Percentiles rank a stretch among this genome's conserved stretches.
These are phyloP conservation scores for Hydriomena furcata DNA, from an alignment of 2,888 invertebrate genomes.

Conservation along the genomic window DNA sequence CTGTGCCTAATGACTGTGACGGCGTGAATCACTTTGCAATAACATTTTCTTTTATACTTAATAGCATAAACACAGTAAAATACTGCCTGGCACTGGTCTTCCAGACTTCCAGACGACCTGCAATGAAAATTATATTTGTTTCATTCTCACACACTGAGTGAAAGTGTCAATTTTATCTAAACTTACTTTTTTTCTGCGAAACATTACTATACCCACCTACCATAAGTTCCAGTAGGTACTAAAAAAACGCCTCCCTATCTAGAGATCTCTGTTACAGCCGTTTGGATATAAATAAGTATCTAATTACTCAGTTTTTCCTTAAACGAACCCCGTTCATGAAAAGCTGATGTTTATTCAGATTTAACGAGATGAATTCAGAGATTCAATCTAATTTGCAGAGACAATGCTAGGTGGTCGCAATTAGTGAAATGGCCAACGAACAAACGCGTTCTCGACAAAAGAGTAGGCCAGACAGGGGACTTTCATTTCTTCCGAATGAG, in stretches of 20 bases:
- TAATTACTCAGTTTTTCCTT: slow-evolving; percentile 9
- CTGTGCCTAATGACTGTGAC: no score
- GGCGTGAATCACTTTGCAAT: no score
- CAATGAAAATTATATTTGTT: no score
- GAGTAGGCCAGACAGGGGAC: slow-evolving; percentile 65
- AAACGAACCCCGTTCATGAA: slow-evolving; percentile 25
- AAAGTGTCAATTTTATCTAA: no score
- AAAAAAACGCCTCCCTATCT: no score
- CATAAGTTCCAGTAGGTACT: no score
- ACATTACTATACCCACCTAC: no score
- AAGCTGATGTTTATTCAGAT: slow-evolving; percentile 50
- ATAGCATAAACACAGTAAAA: no score
- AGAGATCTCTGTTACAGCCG: background rate
- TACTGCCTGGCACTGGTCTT: no score
- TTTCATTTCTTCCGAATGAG: slow-evolving; percentile 83
- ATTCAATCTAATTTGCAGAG: slow-evolving; percentile 73
- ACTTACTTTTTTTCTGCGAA: no score
- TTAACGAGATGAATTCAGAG: slow-evolving; percentile 60
- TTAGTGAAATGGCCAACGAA: slow-evolving; percentile 81
- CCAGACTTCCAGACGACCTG: no score
- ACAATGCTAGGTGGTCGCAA: slow-evolving; percentile 79
- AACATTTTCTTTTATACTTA: background rate
- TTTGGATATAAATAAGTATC: slow-evolving; percentile 6
- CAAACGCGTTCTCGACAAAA: slow-evolving; percentile 78
- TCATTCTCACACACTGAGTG: no score